These are phyloP conservation scores for Invenusta paracnida DNA, from an alignment of 2,888 invertebrate species.

Conservation along the genomic window DNA sequence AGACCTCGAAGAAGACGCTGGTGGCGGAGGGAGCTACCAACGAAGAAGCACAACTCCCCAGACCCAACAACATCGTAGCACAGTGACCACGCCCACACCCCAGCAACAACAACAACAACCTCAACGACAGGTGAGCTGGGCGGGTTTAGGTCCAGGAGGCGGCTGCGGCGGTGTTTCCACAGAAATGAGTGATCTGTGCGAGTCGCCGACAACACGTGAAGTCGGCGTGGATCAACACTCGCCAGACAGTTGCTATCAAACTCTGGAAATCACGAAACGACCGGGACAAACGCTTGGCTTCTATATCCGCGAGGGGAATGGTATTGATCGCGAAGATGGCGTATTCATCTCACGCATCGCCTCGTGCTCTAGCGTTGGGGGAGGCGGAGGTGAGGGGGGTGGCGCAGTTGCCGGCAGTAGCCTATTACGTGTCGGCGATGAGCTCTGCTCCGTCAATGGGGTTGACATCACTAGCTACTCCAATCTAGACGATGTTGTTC, in stretches of 20 bases:
- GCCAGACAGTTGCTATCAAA: constrained; percentile 56
- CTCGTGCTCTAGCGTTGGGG: constrained; percentile 89
- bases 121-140: background rate
- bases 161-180: background rate
- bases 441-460: constrained; percentile 92
- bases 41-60: background rate
- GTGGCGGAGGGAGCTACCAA: background rate
- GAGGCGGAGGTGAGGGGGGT: constrained; percentile 79
- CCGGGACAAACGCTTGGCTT: constrained; percentile 96
- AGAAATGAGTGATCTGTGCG: background rate
- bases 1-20: too few species aligned
- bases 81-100: background rate
- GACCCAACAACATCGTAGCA: background rate
- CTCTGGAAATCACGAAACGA: constrained; percentile 91
- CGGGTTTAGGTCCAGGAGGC: too few species aligned
- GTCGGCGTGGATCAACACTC: constrained; percentile 3
- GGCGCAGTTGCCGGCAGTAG: background rate
- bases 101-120: background rate
- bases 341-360: constrained; percentile 96
- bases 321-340: constrained; percentile 85
- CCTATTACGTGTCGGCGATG: constrained; percentile 92
- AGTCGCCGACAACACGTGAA: constrained; percentile 5
- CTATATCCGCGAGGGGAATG: constrained; percentile 97
- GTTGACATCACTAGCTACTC: constrained; percentile 97
- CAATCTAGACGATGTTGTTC: constrained; percentile 87